Conservation (phyloP, 2,113 vertebrate species). For the Bos indicus region DNA sequence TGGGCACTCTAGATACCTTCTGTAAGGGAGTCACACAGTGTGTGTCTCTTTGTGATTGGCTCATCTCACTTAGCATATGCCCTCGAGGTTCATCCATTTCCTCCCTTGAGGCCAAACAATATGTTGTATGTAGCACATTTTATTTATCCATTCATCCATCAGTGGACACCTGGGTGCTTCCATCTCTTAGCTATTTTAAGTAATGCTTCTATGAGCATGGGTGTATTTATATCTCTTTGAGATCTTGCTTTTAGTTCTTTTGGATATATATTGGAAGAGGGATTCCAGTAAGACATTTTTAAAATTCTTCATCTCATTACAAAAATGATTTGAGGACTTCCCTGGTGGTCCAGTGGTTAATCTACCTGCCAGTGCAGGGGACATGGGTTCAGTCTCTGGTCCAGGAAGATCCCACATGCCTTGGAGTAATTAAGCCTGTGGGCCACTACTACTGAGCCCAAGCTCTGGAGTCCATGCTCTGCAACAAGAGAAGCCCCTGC, state of each 20-base stretch:
- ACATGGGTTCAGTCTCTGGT: not conserved
- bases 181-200: not conserved
- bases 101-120: not conserved
- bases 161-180: not conserved
- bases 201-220: not conserved
- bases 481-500: not conserved
- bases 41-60: not conserved
- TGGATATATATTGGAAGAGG: not conserved
- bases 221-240: not conserved
- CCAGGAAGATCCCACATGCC: not conserved
- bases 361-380: not conserved
- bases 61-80: not conserved
- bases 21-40: not conserved
- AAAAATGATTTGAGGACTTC: not conserved
- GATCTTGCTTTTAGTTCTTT: not conserved
- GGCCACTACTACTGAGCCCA: not conserved
- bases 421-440: not conserved
- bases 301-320: not conserved
- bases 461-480: not conserved
- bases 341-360: not conserved
- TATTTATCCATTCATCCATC: not conserved
- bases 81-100: not conserved
- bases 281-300: not conserved
- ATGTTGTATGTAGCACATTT: not conserved
- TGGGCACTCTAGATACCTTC: not conserved